phyloP scores from a whole-genome alignment of 1,140 invertebrate genomes.

The Brachionus paranguensis region DNA sequence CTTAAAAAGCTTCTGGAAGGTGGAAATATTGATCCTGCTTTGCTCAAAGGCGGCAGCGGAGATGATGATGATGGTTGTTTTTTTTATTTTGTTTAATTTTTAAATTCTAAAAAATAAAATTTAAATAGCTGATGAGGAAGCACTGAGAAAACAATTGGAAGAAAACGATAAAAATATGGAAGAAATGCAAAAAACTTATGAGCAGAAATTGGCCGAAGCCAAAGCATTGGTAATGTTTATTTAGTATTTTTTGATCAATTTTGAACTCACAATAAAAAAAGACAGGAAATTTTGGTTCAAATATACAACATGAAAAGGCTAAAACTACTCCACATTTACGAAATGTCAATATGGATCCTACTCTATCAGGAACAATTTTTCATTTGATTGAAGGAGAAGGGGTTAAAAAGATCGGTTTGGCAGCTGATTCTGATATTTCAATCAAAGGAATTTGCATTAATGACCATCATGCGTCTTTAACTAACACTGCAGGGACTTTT shows the following conservation, averaged over 20 bases:
- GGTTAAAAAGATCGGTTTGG: conserved; percentile 59
- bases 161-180: conserved; percentile 61
- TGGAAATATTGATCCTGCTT: conserved; percentile 45
- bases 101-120: not conserved
- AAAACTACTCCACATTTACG: conserved; percentile 59
- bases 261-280: conserved; percentile 41
- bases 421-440: conserved; percentile 54
- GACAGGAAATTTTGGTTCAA: conserved; percentile 39
- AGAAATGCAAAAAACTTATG: conserved; percentile 60
- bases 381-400: conserved; percentile 62
- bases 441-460: conserved; percentile 61
- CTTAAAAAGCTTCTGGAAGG: conserved; percentile 53
- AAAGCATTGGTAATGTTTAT: conserved; percentile 43
- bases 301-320: conserved; percentile 56
- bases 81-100: not conserved
- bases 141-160: conserved; percentile 56
- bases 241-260: conserved; percentile 55
- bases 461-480: conserved; percentile 60
- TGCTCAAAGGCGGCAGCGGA: conserved; percentile 45
- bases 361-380: conserved; percentile 60
- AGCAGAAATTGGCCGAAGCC: conserved; percentile 57
- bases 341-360: conserved; percentile 63
- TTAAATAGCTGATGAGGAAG: conserved; percentile 50
- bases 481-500: conserved; percentile 52
- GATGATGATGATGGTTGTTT: conserved; percentile 41